A percentile compares a stretch with the other conserved stretches of the same genome.
Evolutionary conservation across 2,888 invertebrate genomes (phyloP).

Genomic region (Myopa testacea): DNA sequence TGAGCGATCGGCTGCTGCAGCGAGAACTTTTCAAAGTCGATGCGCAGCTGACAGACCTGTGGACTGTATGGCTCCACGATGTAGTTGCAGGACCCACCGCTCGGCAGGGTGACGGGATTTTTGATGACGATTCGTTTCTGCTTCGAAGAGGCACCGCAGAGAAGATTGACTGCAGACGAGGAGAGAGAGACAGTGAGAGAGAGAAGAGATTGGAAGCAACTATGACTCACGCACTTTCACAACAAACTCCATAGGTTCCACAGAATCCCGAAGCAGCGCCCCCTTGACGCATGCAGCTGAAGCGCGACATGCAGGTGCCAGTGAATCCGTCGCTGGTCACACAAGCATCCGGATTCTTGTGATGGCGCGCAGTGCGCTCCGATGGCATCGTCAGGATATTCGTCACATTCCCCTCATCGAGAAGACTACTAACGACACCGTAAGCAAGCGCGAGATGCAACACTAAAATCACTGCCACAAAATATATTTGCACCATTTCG

Average conservation of each 20-base stretch:
- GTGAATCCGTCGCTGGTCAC: constrained; percentile 57
- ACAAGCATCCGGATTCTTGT: constrained; percentile 54
- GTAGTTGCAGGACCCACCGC: constrained; percentile 54
- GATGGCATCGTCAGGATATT: neutral
- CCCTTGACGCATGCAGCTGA: constrained; percentile 61
- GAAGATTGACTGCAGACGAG: constrained; percentile 58
- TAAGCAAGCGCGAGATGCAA: neutral
- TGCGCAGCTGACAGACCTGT: constrained; percentile 64
- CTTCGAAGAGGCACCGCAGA: constrained; percentile 58
- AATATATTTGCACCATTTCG: neutral
- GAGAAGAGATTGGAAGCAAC: neutral
- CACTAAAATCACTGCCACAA: neutral
- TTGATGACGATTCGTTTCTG: constrained; percentile 63
- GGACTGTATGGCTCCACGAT: constrained; percentile 61
- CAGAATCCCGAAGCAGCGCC: constrained; percentile 64
- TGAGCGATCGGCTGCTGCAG: constrained; percentile 53
- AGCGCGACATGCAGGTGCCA: constrained; percentile 64
- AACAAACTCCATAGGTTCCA: constrained; percentile 64
- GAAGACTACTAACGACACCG: neutral
- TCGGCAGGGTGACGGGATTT: constrained; percentile 54
- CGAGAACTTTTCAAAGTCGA: constrained; percentile 62
- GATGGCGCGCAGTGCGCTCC: constrained; percentile 36
- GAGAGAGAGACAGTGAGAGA: neutral
- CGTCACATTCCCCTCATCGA: constrained; percentile 7
- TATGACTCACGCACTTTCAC: constrained; percentile 60